These are phyloP conservation scores for Macrostomum cliftonense DNA, from an alignment of 2,888 invertebrate species.

Conservation along the genomic window DNA sequence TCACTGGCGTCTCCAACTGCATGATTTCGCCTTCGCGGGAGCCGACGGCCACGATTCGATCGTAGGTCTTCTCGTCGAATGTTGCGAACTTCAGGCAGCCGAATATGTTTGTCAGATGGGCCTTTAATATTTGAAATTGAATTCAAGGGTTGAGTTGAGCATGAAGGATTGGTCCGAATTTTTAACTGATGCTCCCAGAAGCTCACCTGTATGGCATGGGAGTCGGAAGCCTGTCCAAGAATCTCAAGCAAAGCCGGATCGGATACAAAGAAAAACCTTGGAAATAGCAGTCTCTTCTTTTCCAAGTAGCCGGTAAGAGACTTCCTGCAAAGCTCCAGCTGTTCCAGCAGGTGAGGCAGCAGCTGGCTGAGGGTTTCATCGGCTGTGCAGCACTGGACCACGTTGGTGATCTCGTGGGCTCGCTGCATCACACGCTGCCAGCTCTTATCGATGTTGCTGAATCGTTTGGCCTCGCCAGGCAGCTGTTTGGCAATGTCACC, in stretches of 20 bases:
- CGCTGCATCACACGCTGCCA: constrained; percentile 96
- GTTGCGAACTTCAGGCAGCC: constrained; percentile 74
- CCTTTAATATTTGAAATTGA: neutral
- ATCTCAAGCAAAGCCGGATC: constrained; percentile 39
- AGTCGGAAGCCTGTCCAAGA: constrained; percentile 38
- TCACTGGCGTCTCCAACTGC: constrained; percentile 62
- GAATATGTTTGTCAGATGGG: constrained; percentile 79
- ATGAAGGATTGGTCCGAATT: no score
- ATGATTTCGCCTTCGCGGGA: constrained; percentile 73
- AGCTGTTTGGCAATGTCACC: constrained; percentile 92
- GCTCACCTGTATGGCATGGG: constrained; percentile 41
- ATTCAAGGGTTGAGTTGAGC: no score
- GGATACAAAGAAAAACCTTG: constrained; percentile 38
- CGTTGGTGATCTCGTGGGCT: constrained; percentile 84
- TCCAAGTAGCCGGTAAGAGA: constrained; percentile 60
- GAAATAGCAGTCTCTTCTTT: constrained; percentile 37
- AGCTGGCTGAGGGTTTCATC: constrained; percentile 77
- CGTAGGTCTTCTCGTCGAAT: constrained; percentile 86
- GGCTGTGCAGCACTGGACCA: constrained; percentile 82
- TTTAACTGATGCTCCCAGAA: no score
- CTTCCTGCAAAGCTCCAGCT: constrained; percentile 84
- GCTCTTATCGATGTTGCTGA: constrained; percentile 87
- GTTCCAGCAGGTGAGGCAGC: constrained; percentile 79
- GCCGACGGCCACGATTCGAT: constrained; percentile 75
- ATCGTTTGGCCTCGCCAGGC: constrained; percentile 46